Evolutionary conservation across 1,140 invertebrate species (phyloP).

Genomic region (Drosophila eugracilis): DNA sequence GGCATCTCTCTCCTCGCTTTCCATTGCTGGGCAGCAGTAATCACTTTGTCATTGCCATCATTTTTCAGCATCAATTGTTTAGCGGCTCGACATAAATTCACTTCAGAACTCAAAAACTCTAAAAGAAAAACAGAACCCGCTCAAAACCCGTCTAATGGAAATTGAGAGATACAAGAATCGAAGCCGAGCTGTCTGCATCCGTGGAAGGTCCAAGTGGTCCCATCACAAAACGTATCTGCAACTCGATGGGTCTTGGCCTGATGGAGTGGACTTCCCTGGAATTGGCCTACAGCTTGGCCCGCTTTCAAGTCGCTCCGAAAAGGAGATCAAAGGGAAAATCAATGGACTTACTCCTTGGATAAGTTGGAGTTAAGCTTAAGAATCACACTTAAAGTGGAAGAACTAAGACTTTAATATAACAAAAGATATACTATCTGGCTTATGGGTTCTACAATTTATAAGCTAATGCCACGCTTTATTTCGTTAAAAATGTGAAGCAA

Average conservation of each 20-base stretch:
- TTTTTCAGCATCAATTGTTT: conserved; percentile 79
- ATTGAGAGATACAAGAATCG: conserved; percentile 65
- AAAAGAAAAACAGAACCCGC: conserved; percentile 1
- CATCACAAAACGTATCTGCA: conserved; percentile 32
- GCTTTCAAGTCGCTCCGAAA: conserved; percentile 49
- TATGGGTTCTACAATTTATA: too few species aligned
- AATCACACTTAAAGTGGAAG: not conserved
- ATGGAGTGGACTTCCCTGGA: conserved; percentile 77
- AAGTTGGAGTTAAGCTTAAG: conserved; percentile 4
- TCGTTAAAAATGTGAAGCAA: not conserved
- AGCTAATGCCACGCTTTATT: too few species aligned
- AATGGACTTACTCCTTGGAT: not conserved
- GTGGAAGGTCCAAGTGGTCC: conserved; percentile 23
- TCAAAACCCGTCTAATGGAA: conserved; percentile 66
- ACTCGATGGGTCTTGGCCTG: conserved; percentile 39
- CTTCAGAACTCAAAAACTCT: conserved; percentile 37
- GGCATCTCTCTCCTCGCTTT: conserved; percentile 10
- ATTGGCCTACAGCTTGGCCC: conserved; percentile 62
- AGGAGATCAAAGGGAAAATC: conserved; percentile 29
- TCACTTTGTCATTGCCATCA: conserved; percentile 83
- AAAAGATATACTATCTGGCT: not conserved
- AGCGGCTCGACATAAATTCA: conserved; percentile 68
- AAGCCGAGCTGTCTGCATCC: conserved; percentile 8
- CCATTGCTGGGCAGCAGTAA: conserved; percentile 56
- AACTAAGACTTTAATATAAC: not conserved